Conservation (phyloP, 2,113 vertebrate genomes). For the Tenrec ecaudatus region DNA sequence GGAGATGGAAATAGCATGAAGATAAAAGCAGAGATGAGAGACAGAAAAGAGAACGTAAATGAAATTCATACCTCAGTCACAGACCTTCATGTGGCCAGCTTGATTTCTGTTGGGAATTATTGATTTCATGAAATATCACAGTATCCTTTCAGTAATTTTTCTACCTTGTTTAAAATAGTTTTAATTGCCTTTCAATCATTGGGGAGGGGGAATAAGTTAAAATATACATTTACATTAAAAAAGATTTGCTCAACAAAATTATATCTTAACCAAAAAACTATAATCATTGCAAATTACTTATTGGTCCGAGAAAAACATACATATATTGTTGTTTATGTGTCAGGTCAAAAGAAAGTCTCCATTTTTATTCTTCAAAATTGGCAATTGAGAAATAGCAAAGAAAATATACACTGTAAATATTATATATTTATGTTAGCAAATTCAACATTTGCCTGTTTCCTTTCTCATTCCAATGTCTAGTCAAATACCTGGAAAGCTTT, state of each 20-base stretch:
- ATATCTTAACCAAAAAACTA: slow-evolving; percentile 1
- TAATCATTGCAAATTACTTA: not conserved
- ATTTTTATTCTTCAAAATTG: not conserved
- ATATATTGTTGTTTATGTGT: not conserved
- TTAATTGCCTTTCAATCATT: not conserved
- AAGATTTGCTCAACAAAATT: not conserved
- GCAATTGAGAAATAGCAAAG: slow-evolving; percentile 17
- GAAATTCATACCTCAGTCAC: not conserved
- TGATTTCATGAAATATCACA: not conserved
- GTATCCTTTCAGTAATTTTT: not conserved
- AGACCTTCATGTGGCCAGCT: not conserved
- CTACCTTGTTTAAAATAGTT: not conserved
- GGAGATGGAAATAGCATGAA: not conserved
- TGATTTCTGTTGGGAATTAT: not conserved
- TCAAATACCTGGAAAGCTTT: slow-evolving; percentile 60
- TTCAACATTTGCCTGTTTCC: slow-evolving; percentile 13
- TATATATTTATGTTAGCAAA: slow-evolving; percentile 2
- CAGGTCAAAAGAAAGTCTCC: not conserved
- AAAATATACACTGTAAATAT: not conserved
- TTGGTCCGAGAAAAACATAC: not conserved
- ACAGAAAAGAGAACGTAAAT: not conserved
- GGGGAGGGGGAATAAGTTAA: not conserved
- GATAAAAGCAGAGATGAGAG: not conserved
- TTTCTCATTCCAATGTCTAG: slow-evolving; percentile 56
- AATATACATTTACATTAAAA: not conserved